These are phyloP conservation scores for Hafferia zeledoni DNA, from an alignment of 2,797 vertebrate species.

Conservation along the genomic window DNA sequence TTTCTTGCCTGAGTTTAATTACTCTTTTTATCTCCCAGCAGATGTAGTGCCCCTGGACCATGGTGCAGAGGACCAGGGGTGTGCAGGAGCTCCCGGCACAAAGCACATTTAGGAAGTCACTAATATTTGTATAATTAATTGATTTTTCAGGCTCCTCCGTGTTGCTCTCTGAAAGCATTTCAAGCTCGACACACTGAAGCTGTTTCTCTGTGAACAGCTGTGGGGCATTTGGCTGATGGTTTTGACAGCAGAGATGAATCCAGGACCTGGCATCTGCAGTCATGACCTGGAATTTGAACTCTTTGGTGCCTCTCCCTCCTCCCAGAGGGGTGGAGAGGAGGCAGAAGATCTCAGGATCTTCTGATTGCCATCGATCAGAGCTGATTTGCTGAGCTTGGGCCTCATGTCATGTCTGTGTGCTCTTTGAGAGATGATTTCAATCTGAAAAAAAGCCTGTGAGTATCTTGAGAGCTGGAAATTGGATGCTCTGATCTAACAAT, in stretches of 20 bases:
- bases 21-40: neutral
- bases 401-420: rapidly evolving
- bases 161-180: neutral
- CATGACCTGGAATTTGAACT: neutral
- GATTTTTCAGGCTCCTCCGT: neutral
- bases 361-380: neutral
- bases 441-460: neutral
- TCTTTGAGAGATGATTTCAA: neutral
- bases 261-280: neutral
- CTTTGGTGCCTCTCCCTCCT: neutral
- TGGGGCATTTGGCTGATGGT: neutral
- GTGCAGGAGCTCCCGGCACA: rapidly evolving
- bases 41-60: rapidly evolving
- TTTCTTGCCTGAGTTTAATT: slow-evolving; percentile 13
- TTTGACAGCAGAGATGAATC: neutral
- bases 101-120: neutral
- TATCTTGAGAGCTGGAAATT: neutral
- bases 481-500: neutral
- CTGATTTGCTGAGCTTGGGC: neutral
- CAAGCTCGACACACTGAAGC: neutral
- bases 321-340: neutral
- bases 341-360: rapidly evolving
- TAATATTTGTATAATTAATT: slow-evolving; percentile 1
- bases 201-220: neutral
- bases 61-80: neutral